phyloP scores from a whole-genome alignment of 2,113 vertebrate species.

The Antennarius striatus region DNA sequence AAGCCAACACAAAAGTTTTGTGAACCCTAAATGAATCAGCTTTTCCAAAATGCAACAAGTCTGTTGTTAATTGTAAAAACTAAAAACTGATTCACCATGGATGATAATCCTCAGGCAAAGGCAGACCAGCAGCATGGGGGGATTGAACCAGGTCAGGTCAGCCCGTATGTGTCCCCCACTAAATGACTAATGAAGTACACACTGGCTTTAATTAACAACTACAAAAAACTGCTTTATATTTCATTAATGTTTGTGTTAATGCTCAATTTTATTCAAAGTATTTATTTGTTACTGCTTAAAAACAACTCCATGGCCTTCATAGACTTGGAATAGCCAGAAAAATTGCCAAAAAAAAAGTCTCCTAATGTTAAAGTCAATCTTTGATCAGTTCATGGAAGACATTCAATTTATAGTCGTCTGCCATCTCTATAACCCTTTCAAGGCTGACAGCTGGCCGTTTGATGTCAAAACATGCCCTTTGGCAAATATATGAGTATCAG shows the following conservation, averaged over 20 bases:
- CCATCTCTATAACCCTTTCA: constrained; percentile 65
- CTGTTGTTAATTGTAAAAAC: constrained; percentile 51
- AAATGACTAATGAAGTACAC: not conserved
- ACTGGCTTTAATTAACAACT: not conserved
- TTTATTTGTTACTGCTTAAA: not conserved
- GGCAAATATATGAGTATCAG: constrained; percentile 61
- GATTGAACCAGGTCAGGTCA: constrained; percentile 49
- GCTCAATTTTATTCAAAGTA: not conserved
- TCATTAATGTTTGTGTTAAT: not conserved
- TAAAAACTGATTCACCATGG: constrained; percentile 37
- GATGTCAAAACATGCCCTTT: constrained; percentile 78
- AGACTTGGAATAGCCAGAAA: constrained; percentile 38
- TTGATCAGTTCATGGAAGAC: constrained; percentile 73
- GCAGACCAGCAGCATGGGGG: constrained; percentile 9
- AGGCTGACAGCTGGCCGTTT: constrained; percentile 75
- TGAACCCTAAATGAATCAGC: constrained; percentile 18
- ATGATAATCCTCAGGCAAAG: constrained; percentile 39
- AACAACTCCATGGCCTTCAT: constrained; percentile 12
- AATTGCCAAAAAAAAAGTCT: constrained; percentile 49
- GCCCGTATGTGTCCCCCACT: too few relatives aligned
- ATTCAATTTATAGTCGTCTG: constrained; percentile 64
- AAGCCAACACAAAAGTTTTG: too few relatives aligned
- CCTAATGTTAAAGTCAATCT: constrained; percentile 48
- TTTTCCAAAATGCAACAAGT: constrained; percentile 31
- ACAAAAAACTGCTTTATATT: too few relatives aligned